Evolutionary conservation across 2,797 vertebrate genomes (phyloP).

Genomic region (Champsocephalus esox): DNA sequence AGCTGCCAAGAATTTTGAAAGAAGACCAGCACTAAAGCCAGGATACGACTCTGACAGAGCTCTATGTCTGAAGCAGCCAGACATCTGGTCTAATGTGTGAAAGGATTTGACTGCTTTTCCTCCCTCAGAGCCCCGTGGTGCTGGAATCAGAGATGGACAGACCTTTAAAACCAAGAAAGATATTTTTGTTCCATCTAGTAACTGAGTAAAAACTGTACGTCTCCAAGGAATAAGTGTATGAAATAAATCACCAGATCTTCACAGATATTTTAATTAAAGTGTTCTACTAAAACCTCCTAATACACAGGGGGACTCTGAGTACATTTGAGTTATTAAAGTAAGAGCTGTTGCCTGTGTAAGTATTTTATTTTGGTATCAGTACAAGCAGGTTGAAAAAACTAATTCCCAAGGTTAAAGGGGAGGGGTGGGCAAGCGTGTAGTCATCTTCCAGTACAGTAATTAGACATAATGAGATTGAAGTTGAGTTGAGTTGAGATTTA

Average conservation of each 20-base stretch:
- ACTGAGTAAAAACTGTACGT: not conserved
- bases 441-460: slow-evolving; percentile 18
- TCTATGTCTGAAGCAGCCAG: slow-evolving; percentile 57
- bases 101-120: slow-evolving; percentile 60
- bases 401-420: not conserved
- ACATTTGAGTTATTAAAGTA: not conserved
- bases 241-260: not conserved
- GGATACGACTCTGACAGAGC: slow-evolving; percentile 63
- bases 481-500: no score
- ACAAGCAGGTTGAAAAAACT: not conserved
- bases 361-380: not conserved
- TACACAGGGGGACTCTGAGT: not conserved
- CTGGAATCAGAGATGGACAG: slow-evolving; percentile 38
- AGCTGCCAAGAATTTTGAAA: slow-evolving; percentile 67
- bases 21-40: slow-evolving; percentile 60
- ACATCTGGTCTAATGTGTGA: slow-evolving; percentile 71
- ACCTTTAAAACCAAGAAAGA: not conserved
- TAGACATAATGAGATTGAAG: slow-evolving; percentile 22
- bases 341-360: not conserved
- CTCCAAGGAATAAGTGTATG: slow-evolving; percentile 4
- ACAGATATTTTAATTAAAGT: not conserved
- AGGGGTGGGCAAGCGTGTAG: not conserved
- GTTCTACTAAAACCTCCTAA: not conserved
- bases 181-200: not conserved
- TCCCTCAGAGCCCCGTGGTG: slow-evolving; percentile 39